Conservation (phyloP, 1,140 invertebrate species). For the Procambarus clarkii region DNA sequence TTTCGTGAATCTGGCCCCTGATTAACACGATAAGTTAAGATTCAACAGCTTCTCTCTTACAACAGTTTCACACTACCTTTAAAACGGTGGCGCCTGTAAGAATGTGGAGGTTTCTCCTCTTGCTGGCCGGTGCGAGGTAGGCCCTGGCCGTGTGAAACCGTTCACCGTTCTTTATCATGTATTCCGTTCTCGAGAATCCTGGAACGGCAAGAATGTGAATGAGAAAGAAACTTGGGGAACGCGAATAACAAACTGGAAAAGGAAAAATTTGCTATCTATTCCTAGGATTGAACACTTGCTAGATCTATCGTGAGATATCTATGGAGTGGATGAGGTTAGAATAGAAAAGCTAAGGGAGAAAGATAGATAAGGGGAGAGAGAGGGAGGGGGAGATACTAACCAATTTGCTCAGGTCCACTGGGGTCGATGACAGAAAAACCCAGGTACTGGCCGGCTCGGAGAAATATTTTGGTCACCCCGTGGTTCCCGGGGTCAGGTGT, state of each 20-base stretch:
- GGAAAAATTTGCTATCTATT: too few species aligned
- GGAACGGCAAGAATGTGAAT: neutral
- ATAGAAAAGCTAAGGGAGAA: neutral
- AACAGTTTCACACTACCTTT: neutral
- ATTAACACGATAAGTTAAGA: too few species aligned
- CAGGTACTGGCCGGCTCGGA: slow-evolving; percentile 29
- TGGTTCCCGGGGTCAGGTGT: slow-evolving; percentile 1
- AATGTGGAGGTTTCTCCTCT: slow-evolving; percentile 18
- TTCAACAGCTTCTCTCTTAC: too few species aligned
- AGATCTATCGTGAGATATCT: neutral
- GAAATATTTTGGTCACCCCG: slow-evolving; percentile 15
- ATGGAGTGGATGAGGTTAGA: neutral
- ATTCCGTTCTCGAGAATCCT: slow-evolving; percentile 39
- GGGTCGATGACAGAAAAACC: slow-evolving; percentile 36
- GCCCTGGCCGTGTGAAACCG: slow-evolving; percentile 32
- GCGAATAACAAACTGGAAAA: too few species aligned
- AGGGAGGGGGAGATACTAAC: slow-evolving; percentile 5
- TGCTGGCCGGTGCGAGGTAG: slow-evolving; percentile 30
- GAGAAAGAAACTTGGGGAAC: neutral
- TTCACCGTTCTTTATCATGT: slow-evolving; percentile 33
- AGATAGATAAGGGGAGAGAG: slow-evolving; percentile 2
- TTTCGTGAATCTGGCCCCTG: too few species aligned
- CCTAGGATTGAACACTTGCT: too few species aligned
- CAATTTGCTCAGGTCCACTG: slow-evolving; percentile 47
- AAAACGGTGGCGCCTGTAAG: slow-evolving; percentile 21